Conservation (phyloP, 2,113 vertebrate species). For the Panthera leo region DNA sequence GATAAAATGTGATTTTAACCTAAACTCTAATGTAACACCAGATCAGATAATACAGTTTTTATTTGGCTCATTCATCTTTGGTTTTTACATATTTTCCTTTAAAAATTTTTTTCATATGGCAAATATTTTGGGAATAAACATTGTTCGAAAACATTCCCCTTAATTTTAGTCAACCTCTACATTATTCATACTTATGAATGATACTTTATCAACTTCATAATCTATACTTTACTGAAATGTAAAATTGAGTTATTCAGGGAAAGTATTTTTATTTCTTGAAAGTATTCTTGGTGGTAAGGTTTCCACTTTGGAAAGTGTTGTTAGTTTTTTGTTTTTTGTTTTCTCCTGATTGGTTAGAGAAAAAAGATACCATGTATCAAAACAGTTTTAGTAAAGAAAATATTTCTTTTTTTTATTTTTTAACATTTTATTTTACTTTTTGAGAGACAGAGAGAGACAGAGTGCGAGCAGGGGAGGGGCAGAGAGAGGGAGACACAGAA, state of each 20-base stretch:
- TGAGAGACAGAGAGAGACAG: no score
- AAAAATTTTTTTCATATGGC: neutral
- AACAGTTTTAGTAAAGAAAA: neutral
- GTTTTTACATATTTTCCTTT: neutral
- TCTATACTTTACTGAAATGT: neutral
- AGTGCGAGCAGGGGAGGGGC: no score
- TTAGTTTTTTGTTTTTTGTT: neutral
- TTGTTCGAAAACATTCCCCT: neutral
- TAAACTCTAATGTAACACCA: neutral
- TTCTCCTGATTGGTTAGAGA: neutral
- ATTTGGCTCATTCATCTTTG: neutral
- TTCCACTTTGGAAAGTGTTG: neutral
- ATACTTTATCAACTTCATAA: neutral
- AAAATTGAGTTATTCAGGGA: neutral
- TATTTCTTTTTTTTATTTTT: neutral
- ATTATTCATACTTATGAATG: neutral
- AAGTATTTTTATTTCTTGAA: neutral
- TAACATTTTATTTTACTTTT: no score
- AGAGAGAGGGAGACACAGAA: no score
- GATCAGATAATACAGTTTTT: neutral
- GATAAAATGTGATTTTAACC: neutral
- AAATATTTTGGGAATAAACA: neutral
- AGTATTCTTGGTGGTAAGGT: neutral
- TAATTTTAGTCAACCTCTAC: neutral
- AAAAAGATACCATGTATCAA: neutral